Percentiles rank a stretch among this genome's conserved stretches.
phyloP scores from a whole-genome alignment of 2,797 vertebrate species.

The Schizopygopsis malacanthus region DNA sequence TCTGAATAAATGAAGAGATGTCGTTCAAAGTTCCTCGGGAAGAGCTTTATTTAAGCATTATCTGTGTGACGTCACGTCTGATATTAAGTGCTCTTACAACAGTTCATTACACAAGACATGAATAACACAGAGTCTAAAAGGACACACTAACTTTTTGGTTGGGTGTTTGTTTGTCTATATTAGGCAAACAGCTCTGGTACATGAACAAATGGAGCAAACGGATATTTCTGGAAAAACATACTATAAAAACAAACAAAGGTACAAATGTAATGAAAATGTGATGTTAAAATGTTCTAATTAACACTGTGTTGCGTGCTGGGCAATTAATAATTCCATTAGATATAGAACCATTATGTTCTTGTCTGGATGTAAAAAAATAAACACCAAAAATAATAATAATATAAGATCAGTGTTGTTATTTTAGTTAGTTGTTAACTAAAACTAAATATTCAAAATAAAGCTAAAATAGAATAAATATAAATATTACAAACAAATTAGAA shows the following conservation, averaged over 20 bases:
- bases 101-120: neutral
- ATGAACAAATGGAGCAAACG: neutral
- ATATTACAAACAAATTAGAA: no score
- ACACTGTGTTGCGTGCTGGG: no score
- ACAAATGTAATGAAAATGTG: neutral
- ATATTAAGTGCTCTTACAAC: neutral
- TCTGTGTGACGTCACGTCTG: neutral
- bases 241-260: neutral
- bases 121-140: neutral
- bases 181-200: neutral
- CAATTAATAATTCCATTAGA: no score
- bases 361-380: no score
- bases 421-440: no score
- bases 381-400: no score
- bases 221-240: neutral
- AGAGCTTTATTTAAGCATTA: neutral
- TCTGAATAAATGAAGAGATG: constrained; percentile 27
- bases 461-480: no score
- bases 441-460: no score
- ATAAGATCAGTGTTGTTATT: no score
- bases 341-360: no score
- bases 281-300: neutral
- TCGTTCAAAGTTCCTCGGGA: neutral
- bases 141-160: neutral
- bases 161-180: neutral